Evolutionary conservation across 1,140 invertebrate genomes (phyloP), one percentile per base, ranked within the genome.

Genomic region (Meloidogyne floridensis): DNA sequence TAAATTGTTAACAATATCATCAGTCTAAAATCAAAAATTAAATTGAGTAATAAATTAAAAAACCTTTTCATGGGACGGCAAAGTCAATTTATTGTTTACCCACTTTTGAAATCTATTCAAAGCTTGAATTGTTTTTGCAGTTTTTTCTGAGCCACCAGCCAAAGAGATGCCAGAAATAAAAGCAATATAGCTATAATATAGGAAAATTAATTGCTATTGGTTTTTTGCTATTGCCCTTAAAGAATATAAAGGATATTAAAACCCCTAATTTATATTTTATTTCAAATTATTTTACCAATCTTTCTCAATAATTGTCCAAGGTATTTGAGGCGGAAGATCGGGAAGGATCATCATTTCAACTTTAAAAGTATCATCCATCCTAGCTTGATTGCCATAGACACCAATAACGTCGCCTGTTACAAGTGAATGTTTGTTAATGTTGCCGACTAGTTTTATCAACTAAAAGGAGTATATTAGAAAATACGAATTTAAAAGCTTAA

Each of bases 391-490:
- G 10, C 84, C 84, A 74, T 80, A 84, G 15, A 85, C 43, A 10
- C 86, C 84, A 20, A 85, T 54, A 4, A 85, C 85, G 11, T 80
- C 80, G 43, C 84, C 84, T 6, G 83, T 76, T 10, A 85, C 83
- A 72, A 85, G 78, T 13, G 75, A 15, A 69, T 85, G 73, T 56
- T 84, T 87, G 43, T 80, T 72, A 71, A 84, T 80, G 6, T 75
- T 70, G 0, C 84, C 84, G 51, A 72, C 15, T 47, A 85, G 53
- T 84, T 83, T 83, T 8, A 83, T 56, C 9, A 83, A 79, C 82
- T 83, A 15, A 71, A 80, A 11, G n/a, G 3, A 6, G 9, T 2
- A 53, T 42, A 47, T 15, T 4, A 47, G 32, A 80, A 80, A 76
- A 11, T 18, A 32, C 32, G 32, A 32, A 32, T 32, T 32, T 32